Conservation (phyloP, 2,113 vertebrate species). For the Psammodynastes pulverulentus region DNA sequence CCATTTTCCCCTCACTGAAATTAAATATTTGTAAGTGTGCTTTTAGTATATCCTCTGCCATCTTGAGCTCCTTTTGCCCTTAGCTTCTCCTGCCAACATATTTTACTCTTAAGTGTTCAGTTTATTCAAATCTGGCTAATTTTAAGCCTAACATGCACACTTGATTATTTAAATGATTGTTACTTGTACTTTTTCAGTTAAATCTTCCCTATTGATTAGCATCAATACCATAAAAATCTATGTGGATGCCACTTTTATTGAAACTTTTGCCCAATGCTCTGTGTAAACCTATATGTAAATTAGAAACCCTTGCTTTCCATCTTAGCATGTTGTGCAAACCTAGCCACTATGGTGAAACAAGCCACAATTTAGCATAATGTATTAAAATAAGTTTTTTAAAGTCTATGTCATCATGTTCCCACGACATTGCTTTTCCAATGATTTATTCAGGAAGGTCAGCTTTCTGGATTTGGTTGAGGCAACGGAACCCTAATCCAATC, state of each 20-base stretch:
- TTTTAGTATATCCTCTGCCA: not conserved
- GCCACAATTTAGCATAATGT: not conserved
- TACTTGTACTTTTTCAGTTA: not conserved
- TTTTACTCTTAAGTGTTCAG: not conserved
- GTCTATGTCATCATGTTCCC: not conserved
- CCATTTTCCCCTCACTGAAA: not conserved
- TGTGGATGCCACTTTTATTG: not conserved
- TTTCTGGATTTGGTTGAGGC: not conserved
- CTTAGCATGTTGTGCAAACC: not conserved
- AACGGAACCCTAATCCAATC: not conserved
- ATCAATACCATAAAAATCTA: not conserved
- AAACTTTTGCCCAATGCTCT: not conserved
- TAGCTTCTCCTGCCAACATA: not conserved
- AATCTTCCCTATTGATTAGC: not conserved
- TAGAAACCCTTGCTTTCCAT: not conserved
- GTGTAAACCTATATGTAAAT: not conserved
- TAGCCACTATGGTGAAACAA: not conserved
- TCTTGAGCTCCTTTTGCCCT: not conserved
- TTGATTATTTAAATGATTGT: not conserved
- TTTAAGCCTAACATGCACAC: not conserved
- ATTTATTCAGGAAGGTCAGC: not conserved
- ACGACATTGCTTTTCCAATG: not conserved
- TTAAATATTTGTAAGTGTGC: not conserved
- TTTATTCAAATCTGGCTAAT: not conserved
- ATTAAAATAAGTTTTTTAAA: not conserved